Base-by-base conservation (phyloP, 1,140 invertebrate genomes). In the Drosophila murphyi region DNA sequence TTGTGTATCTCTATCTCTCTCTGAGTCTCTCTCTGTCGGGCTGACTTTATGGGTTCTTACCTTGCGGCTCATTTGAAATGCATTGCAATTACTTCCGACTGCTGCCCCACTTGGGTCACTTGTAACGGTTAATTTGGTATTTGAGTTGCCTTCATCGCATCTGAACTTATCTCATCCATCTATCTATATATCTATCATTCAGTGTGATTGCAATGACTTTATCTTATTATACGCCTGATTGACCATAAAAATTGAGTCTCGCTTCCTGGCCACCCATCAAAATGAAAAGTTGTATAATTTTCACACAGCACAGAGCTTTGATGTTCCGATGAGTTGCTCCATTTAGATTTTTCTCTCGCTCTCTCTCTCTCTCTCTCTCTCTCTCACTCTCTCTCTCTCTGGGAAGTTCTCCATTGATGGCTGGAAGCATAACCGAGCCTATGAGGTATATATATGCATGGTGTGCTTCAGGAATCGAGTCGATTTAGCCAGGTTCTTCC, bases 211-310 rank as follows among this genome's bases (percentile, higher is more conserved):
- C 79, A 79, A 65, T 79, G 69, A 65, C 79, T 80, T 80, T 83
- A 88, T 88, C 85, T 88, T 79, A 88, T 88, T 88, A 83, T 78
- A 69, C 80, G 83, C 76, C 73, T 77, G 85, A 88, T 88, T 83
- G 83, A 80, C 69, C 80, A 77, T 74, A 39, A 80, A 83, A 83
- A 88, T 88, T 88, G 85, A 78, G 57, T 48, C 20, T 20, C 47
- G 61, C 72, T 41, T 55, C 70, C 67, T 65, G 75, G 67, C 60
- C 20, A 20, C 20, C 68, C 72, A 88, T 88, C 76, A 88, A 88
- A 83, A 80, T 74, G 78, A 89, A 82, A 88, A 89, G 73, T 89
- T 89, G 57, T 80, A 55, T 75, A 75, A 78, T 88, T 78, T 74
- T 71, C 67, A 62, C 76, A 63, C 72, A 82, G 72, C 67, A 52